Evolutionary conservation across 2,888 invertebrate genomes (phyloP), one percentile per base, ranked within the genome.

Genomic region (Drosophila affinis): DNA sequence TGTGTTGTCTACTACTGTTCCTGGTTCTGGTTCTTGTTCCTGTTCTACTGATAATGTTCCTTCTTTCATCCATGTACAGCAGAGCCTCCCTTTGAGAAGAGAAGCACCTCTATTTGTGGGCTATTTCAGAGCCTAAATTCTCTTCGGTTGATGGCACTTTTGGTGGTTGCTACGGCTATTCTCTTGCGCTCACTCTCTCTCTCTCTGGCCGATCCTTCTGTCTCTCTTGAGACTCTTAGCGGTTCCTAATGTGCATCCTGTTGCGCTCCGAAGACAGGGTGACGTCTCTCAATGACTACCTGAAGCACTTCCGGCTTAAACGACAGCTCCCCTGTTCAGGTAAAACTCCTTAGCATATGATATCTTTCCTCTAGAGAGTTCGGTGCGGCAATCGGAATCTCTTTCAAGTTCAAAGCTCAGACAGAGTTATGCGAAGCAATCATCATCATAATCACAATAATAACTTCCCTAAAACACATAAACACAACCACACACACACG

Each of bases 241-340:
- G 88, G 79, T 61, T 74, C 71, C 79, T 82, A 85, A 89, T 87
- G 82, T 76, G 79, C 79, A 85, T 89, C 88, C 83, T 89, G 89
- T 89, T 87, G 86, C 72, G 57, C 65, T 58, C 21, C 45, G 18
- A 27, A 53, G 24, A 34, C 69, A 56, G 72, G 75, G 72, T 72
- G 75, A 57, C 46, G 29, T 58, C 55, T 24, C 68, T 46, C 49
- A 39, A 18, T 45, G 58, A 57, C 86, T 89, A 87, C 89, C 82
- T 82, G 89, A 78, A 53, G 54, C 17, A 81, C 85, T 87, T 82
- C 89, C 82, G 85, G 81, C 81, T 70, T 27, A 32, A 29, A 24
- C 24, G 24, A 47, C n/a, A 6, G n/a, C 45, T 27, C 52, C 46
- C n/a, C 34, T 7, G 58, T 10, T 27, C 24, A 32, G 21, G 51